A percentile compares a stretch with the other conserved stretches of the same genome.
Conservation (phyloP, 2,797 vertebrate species). For the Phrynocephalus vlangalii region DNA sequence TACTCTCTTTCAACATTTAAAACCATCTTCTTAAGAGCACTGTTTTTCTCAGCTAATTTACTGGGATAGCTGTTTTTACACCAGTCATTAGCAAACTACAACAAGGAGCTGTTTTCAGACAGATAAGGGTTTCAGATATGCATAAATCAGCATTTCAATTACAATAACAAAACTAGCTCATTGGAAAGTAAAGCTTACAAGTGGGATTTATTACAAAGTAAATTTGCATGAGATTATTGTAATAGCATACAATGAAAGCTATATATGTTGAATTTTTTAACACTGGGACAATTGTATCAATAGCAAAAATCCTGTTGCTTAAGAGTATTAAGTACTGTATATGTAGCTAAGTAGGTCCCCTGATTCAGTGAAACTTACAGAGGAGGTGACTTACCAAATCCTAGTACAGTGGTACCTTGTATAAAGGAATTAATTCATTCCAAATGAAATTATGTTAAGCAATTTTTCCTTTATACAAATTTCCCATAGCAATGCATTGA, state of each 20-base stretch:
- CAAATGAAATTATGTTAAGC: no score
- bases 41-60: background rate
- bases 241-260: slow-evolving; percentile 3
- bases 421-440: no score
- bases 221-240: background rate
- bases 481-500: no score
- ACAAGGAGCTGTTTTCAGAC: slow-evolving; percentile 19
- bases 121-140: background rate
- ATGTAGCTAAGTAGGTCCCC: no score
- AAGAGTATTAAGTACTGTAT: no score
- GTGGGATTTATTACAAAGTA: background rate
- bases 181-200: background rate
- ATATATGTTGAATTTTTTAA: slow-evolving; percentile 9
- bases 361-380: no score
- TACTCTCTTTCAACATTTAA: background rate
- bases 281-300: slow-evolving; percentile 16
- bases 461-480: no score
- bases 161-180: background rate
- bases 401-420: no score
- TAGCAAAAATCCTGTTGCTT: no score
- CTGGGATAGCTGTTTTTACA: background rate
- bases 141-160: background rate
- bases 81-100: slow-evolving; percentile 54
- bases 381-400: no score
- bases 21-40: no score